These are phyloP conservation scores for Margarornis squamiger DNA, from an alignment of 2,797 vertebrate species.

Conservation along the genomic window DNA sequence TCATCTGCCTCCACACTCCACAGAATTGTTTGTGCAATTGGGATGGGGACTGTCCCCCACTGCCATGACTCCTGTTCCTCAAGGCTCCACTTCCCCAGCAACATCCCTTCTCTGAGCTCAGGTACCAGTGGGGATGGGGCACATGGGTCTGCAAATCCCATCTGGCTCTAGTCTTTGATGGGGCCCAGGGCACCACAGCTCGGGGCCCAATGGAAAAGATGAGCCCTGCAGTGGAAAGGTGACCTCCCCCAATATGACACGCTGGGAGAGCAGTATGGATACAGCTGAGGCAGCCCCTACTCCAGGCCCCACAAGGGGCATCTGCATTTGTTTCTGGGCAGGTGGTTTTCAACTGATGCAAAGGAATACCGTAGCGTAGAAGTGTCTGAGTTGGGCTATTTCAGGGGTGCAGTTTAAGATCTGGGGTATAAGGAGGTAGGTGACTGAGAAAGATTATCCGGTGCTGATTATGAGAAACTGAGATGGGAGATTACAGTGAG, in stretches of 20 bases:
- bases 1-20: fast-evolving
- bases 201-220: neutral
- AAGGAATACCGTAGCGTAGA: neutral
- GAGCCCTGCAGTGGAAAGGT: neutral
- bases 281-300: neutral
- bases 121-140: too few relatives aligned
- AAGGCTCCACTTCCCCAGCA: neutral
- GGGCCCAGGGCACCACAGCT: fast-evolving
- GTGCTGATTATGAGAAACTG: neutral
- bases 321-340: neutral
- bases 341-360: neutral
- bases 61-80: neutral
- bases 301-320: neutral
- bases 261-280: neutral
- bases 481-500: neutral
- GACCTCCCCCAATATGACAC: neutral
- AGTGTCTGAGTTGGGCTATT: neutral
- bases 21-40: neutral
- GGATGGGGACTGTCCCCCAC: neutral
- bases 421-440: neutral
- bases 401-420: neutral
- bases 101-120: neutral
- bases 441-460: neutral
- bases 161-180: neutral
- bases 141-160: neutral